Evolutionary conservation across 2,113 vertebrate species (phyloP), one percentile per base, ranked within the genome.

Genomic region (Lucifuga dentata): DNA sequence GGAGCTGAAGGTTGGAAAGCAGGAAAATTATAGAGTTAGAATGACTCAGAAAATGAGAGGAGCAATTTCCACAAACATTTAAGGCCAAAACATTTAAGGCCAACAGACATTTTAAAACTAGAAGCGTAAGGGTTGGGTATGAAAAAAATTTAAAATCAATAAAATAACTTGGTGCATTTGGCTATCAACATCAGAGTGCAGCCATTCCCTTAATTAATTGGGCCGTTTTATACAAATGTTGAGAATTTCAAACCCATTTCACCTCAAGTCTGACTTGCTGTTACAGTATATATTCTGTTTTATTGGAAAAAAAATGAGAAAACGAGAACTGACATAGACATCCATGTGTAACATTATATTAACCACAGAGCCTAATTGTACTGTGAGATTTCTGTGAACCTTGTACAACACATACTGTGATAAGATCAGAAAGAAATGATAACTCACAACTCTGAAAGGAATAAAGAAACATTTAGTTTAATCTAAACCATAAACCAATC

Each of bases 381-480:
- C 12, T 45, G 50, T 21, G 63, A 45, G 48, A 40, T 69, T 66
- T 75, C 24, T 32, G 4, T 44, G 21, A 58, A 16, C 6, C 38
- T 41, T 56, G 45, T 43, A 49, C 12, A 63, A 78, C 73, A 62
- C 3, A 44, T 63, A 73, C 26, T 52, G 48, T 59, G 52, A 66
- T 45, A 56, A 65, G 23, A 64, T 79, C 13, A 17, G 32, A 51
- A 57, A 73, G 53, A 57, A 35, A 38, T 46, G 38, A 64, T 46
- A 44, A 44, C 68, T 85, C 73, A 65, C 80, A 68, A 86, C 68
- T 71, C 74, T 76, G 74, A 23, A 60, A 55, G 80, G 76, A 81
- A 90, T 88, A 82, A 88, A 83, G 49, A 85, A 72, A 78, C 56
- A 76, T 78, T 72, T 49, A 68, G 68, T 49, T 74, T 70, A n/a